Base-by-base conservation (phyloP, 2,113 vertebrate genomes). In the Python bivittatus region DNA sequence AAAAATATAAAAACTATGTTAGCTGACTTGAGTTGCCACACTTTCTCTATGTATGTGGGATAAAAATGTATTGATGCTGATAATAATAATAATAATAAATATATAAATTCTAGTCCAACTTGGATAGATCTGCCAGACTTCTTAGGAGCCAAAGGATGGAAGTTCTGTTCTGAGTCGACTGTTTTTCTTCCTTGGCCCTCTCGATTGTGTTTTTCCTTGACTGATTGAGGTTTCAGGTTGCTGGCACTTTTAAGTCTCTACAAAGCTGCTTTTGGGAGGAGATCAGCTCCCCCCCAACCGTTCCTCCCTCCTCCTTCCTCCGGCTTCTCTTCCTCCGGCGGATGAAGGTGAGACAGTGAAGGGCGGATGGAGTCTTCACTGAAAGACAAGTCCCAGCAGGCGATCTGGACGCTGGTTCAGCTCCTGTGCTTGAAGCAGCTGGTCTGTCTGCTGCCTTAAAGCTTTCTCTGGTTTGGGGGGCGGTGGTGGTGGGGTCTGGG, bases 321-420 rank as follows among this genome's bases (percentile, higher is more conserved):
- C 48, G 10, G 20, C 38, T 88, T 23, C 86, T 91, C 94, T 92
- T 96, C 94, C 93, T 92, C 94, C 38, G 94, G 96, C 93, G 94
- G 95, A 93, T 93, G 38, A 88, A 94, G 95, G 88, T 56, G 53
- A 91, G 93, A 94, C 93, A 95, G 96, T 3, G 48, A 94, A 94
- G 93, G 94, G 96, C 94, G 92, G 95, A 92, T 91, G 95, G 68
- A 0, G 92, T 72, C 60, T 96, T 88, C 92, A 88, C 93, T 86
- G 94, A 23, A 83, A 25, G 56, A 94, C 96, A 97, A 95, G 97
- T 96, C 3, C 0, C 93, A 95, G 96, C 97, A 97, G 96, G 96
- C 93, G 95, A 94, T 88, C 25, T 0, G 0, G 94, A 95, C 94
- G 93, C 94, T 7, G 84, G 90, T 94, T 94, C 96, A 94, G 92